phyloP scores from a whole-genome alignment of 2,113 vertebrate genomes.

The Anhinga anhinga region DNA sequence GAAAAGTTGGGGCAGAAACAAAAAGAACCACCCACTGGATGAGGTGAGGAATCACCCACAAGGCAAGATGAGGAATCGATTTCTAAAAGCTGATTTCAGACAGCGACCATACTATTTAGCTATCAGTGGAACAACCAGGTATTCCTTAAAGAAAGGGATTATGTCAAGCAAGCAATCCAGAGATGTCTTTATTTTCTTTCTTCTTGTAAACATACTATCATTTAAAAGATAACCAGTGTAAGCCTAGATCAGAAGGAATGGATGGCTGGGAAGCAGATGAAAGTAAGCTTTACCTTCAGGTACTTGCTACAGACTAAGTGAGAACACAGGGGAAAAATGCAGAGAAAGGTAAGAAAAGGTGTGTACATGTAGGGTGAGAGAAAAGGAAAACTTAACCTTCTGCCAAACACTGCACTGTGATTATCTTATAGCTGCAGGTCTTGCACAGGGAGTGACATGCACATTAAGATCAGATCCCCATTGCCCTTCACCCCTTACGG shows the following conservation, averaged over 20 bases:
- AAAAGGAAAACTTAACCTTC: not conserved
- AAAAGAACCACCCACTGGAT: not conserved
- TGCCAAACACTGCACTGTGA: not conserved
- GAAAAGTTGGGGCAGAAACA: not conserved
- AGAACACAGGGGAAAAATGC: not conserved
- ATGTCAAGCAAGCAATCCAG: not conserved
- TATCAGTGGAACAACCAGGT: not conserved
- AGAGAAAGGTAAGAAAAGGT: not conserved
- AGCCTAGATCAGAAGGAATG: not conserved
- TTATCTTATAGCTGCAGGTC: conserved; percentile 31
- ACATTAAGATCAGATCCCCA: conserved; percentile 1
- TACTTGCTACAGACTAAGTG: not conserved
- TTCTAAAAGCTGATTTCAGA: not conserved
- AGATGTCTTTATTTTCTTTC: not conserved
- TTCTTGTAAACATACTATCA: not conserved
- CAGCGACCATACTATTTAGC: not conserved
- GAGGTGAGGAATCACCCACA: not conserved
- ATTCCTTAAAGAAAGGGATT: not conserved
- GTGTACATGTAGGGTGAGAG: not conserved
- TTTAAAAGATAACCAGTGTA: not conserved
- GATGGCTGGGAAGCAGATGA: not conserved
- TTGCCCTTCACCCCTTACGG: not conserved
- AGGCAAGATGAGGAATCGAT: not conserved
- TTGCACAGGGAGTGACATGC: not conserved
- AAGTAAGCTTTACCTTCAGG: not conserved